Conservation (phyloP, 35 echinoderm and acorn worm genomes). For the Eucidaris tribuloides region DNA sequence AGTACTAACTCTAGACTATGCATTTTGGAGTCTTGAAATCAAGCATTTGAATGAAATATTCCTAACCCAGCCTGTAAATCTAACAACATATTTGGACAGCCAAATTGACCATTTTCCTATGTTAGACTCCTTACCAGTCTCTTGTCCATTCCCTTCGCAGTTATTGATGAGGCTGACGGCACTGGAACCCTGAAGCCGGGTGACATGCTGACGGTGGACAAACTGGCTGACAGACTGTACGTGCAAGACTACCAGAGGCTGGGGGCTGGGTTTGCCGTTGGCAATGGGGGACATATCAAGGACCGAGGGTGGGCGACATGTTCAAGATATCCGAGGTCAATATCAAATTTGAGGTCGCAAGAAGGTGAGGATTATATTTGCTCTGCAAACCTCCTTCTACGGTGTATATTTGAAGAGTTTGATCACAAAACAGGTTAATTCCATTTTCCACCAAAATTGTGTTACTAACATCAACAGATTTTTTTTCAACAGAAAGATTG, state of each 20-base stretch:
- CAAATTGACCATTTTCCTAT: no score
- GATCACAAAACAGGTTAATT: no score
- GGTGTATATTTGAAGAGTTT: no score
- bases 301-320: slow-evolving; percentile 56
- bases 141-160: slow-evolving; percentile 19
- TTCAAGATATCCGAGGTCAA: slow-evolving; percentile 98
- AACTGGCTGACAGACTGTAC: slow-evolving; percentile 68
- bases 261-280: slow-evolving; percentile 63
- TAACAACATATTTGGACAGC: no score
- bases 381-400: no score
- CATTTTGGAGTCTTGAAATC: no score
- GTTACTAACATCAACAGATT: no score
- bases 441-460: no score
- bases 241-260: slow-evolving; percentile 92
- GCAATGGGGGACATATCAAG: slow-evolving; percentile 32
- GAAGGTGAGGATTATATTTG: slow-evolving; percentile 73
- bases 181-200: slow-evolving; percentile 75
- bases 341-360: slow-evolving; percentile 84
- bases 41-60: no score
- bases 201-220: slow-evolving; percentile 79
- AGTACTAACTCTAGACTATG: no score
- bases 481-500: no score
- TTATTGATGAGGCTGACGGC: slow-evolving; percentile 83
- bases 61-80: no score
- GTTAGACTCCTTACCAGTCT: not conserved